Percentiles rank a stretch among this genome's conserved stretches.
Evolutionary conservation across 2,113 vertebrate genomes (phyloP).

Genomic region (Egretta garzetta): DNA sequence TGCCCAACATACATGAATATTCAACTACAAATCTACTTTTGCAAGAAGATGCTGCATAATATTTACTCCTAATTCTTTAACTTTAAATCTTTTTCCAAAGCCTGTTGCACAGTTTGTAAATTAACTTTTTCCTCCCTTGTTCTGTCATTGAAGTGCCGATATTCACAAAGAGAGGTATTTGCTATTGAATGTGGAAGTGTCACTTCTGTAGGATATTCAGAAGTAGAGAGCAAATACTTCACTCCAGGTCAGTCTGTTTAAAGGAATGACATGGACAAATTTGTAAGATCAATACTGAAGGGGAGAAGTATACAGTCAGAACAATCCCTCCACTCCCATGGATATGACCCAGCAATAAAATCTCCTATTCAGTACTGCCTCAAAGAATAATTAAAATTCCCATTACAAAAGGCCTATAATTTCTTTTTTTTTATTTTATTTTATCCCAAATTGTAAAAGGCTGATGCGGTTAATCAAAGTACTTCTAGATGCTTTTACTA

Average conservation of each 20-base stretch:
- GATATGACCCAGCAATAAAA: neutral
- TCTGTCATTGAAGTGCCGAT: neutral
- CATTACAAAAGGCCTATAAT: conserved; percentile 35
- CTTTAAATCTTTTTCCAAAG: neutral
- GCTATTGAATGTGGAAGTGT: neutral
- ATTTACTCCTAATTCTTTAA: neutral
- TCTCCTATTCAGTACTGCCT: neutral
- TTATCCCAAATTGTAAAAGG: conserved; percentile 45
- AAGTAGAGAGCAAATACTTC: neutral
- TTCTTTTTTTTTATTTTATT: conserved; percentile 36
- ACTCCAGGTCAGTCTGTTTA: neutral
- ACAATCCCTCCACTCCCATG: neutral
- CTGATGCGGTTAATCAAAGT: conserved; percentile 63
- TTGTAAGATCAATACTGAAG: neutral
- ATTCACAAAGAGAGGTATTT: neutral
- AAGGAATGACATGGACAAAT: neutral
- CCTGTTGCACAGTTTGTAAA: neutral
- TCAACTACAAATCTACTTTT: neutral
- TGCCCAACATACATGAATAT: neutral
- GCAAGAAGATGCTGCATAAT: accelerated
- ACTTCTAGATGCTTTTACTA: conserved; percentile 65
- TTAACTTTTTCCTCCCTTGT: neutral
- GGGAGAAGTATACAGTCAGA: neutral
- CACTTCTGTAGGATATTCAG: neutral
- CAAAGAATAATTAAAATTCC: conserved; percentile 57